Evolutionary conservation across 2,888 invertebrate genomes (phyloP).

Genomic region (Pseudococcus longispinus): DNA sequence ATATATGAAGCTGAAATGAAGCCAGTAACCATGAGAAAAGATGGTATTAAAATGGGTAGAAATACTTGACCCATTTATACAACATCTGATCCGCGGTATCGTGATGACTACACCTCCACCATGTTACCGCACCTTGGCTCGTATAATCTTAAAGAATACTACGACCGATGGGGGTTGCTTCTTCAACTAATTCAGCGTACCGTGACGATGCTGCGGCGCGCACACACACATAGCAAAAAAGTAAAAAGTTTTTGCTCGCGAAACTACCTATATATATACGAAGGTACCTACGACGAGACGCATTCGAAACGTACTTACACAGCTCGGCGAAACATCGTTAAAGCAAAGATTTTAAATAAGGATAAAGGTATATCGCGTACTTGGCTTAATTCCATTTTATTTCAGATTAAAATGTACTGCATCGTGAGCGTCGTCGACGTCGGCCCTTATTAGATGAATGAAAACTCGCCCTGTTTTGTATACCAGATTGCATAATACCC

Average conservation of each 20-base stretch:
- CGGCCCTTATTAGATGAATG: background rate
- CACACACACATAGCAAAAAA: background rate
- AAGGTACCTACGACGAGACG: background rate
- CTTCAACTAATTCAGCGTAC: background rate
- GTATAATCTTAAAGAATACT: background rate
- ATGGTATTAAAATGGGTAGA: background rate
- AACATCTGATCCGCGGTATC: constrained; percentile 4
- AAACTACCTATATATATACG: too few relatives aligned
- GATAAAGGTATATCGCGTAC: constrained; percentile 8
- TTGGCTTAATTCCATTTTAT: constrained; percentile 31
- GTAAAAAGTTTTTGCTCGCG: background rate
- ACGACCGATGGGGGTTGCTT: background rate
- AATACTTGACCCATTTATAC: constrained; percentile 29
- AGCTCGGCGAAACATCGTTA: background rate
- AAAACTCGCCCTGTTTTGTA: background rate
- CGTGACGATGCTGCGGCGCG: background rate
- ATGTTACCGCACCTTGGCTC: background rate
- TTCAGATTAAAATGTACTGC: constrained; percentile 28
- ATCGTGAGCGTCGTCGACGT: background rate
- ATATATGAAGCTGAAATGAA: background rate
- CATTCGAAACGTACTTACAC: background rate
- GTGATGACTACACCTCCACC: background rate
- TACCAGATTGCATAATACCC: constrained; percentile 10
- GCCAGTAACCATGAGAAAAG: background rate
- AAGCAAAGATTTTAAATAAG: constrained; percentile 20